Percentiles rank a stretch among this genome's conserved stretches.
phyloP scores from a whole-genome alignment of 2,888 invertebrate genomes.

The Limenitis arthemis region DNA sequence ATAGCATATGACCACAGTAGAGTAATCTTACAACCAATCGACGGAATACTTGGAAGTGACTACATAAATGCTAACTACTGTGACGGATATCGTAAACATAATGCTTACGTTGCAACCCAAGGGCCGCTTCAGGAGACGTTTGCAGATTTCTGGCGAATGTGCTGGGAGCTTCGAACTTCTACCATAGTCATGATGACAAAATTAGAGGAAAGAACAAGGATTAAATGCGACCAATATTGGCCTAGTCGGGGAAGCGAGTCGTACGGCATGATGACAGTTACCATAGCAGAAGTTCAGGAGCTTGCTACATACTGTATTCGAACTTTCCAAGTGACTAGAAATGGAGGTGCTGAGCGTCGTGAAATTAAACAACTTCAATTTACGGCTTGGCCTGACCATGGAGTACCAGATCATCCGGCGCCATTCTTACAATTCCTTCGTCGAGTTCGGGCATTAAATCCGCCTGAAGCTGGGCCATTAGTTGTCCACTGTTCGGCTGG shows the following conservation, averaged over 20 bases:
- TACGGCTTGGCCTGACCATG: slow-evolving; percentile 99
- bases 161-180: slow-evolving; percentile 96
- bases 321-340: slow-evolving; percentile 91
- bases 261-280: slow-evolving; percentile 95
- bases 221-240: slow-evolving; percentile 99
- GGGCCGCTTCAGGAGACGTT: slow-evolving; percentile 98
- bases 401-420: slow-evolving; percentile 98
- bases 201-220: slow-evolving; percentile 95
- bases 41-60: slow-evolving; percentile 92
- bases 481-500: slow-evolving; percentile 95
- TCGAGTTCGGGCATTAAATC: slow-evolving; percentile 92
- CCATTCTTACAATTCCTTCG: slow-evolving; percentile 97
- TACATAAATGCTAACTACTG: slow-evolving; percentile 99
- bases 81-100: slow-evolving; percentile 98
- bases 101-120: slow-evolving; percentile 99
- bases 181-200: slow-evolving; percentile 99
- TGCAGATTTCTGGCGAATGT: slow-evolving; percentile 99
- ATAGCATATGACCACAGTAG: slow-evolving; percentile 99
- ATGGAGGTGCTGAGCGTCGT: slow-evolving; percentile 87
- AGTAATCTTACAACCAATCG: slow-evolving; percentile 92
- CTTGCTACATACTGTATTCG: slow-evolving; percentile 98
- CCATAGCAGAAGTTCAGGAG: slow-evolving; percentile 95
- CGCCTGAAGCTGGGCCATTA: slow-evolving; percentile 93
- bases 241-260: slow-evolving; percentile 94
- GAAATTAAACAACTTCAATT: slow-evolving; percentile 98